Percentiles rank a stretch among this genome's conserved stretches.
Evolutionary conservation across 1,140 invertebrate species (phyloP).

Genomic region (Trichomalopsis sarcophagae): DNA sequence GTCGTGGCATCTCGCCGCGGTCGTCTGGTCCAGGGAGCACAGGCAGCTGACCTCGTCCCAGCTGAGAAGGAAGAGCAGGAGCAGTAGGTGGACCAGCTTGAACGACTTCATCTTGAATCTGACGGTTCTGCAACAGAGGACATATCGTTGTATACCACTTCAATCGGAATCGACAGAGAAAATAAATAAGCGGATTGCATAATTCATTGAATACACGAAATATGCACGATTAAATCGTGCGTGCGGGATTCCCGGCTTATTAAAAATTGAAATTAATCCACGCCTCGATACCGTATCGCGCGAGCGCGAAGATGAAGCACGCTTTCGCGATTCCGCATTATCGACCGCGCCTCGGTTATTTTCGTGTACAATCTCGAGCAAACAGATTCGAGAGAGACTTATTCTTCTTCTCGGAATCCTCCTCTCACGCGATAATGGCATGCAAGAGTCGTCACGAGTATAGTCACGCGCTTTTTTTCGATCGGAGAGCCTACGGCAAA

Average conservation of each 20-base stretch:
- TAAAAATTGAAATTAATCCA: slow-evolving; percentile 29
- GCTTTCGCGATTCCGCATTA: not conserved
- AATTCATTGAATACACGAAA: slow-evolving; percentile 18
- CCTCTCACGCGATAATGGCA: not conserved
- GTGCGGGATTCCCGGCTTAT: not conserved
- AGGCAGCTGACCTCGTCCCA: slow-evolving; percentile 54
- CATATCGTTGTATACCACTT: too few species aligned
- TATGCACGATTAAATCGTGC: not conserved
- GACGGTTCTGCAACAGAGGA: slow-evolving; percentile 57
- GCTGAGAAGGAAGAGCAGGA: slow-evolving; percentile 58
- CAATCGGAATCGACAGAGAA: too few species aligned
- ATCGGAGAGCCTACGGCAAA: not conserved
- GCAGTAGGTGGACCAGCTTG: slow-evolving; percentile 49
- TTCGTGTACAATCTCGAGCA: slow-evolving; percentile 3
- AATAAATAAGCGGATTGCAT: not conserved
- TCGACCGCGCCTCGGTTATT: not conserved
- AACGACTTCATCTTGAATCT: slow-evolving; percentile 61
- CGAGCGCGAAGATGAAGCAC: not conserved
- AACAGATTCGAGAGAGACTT: not conserved
- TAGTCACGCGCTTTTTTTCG: not conserved
- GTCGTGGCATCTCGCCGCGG: slow-evolving; percentile 60
- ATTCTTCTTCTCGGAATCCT: not conserved
- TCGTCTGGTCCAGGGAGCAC: slow-evolving; percentile 58
- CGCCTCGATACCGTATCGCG: not conserved
- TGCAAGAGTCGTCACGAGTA: not conserved